phyloP scores from a whole-genome alignment of 2,797 vertebrate genomes.

The Lates japonicus region DNA sequence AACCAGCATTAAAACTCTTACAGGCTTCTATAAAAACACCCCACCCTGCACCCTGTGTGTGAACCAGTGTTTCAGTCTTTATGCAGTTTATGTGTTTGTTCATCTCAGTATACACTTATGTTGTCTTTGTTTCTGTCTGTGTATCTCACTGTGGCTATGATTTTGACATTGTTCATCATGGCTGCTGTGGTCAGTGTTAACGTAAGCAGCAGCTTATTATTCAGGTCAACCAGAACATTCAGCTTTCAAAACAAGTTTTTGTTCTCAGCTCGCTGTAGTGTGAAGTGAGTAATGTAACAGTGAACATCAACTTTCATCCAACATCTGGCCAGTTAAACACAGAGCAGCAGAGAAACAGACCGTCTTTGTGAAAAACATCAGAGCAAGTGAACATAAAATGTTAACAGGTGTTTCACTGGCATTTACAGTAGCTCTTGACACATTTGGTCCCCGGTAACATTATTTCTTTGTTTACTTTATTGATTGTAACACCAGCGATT shows the following conservation, averaged over 20 bases:
- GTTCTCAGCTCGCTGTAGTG: background rate
- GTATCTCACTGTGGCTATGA: background rate
- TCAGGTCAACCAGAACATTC: background rate
- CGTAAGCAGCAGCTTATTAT: background rate
- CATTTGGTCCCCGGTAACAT: background rate
- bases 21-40: conserved; percentile 60
- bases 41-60: conserved; percentile 22
- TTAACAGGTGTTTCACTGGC: conserved; percentile 11
- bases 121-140: conserved; percentile 11
- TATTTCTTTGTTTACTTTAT: conserved; percentile 12
- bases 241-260: background rate
- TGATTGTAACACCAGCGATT: conserved; percentile 1
- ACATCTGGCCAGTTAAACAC: background rate
- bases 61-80: background rate
- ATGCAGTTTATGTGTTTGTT: background rate
- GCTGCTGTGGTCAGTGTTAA: background rate
- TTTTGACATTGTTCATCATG: conserved; percentile 2
- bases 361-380: conserved; percentile 20
- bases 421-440: background rate
- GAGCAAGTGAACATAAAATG: background rate
- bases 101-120: background rate
- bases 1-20: conserved; percentile 57
- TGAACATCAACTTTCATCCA: background rate
- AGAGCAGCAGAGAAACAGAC: background rate
- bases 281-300: background rate